phyloP scores from a whole-genome alignment of 2,888 invertebrate species.

The Drosophila neonasuta region DNA sequence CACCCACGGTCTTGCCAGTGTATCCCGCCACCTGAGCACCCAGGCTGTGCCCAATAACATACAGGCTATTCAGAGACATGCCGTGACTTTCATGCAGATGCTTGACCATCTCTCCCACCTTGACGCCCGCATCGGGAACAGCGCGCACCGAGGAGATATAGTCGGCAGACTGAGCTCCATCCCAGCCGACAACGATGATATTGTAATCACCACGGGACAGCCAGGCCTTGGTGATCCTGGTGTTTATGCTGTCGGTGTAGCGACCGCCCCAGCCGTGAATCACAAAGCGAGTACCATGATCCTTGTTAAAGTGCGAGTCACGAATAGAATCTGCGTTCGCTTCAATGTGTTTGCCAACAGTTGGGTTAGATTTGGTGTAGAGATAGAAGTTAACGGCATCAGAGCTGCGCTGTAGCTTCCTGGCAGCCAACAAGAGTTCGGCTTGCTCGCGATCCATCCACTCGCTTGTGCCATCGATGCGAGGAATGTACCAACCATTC shows the following conservation, averaged over 20 bases:
- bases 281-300: conserved; percentile 72
- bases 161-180: conserved; percentile 84
- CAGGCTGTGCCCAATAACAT: conserved; percentile 84
- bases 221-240: conserved; percentile 82
- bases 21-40: conserved; percentile 85
- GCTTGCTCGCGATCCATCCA: conserved; percentile 61
- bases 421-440: conserved; percentile 34
- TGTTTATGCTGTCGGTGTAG: conserved; percentile 81
- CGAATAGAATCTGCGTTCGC: conserved; percentile 34
- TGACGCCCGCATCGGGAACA: conserved; percentile 69
- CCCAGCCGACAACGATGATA: conserved; percentile 85
- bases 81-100: conserved; percentile 83
- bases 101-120: conserved; percentile 73
- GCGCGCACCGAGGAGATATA: conserved; percentile 84
- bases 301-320: conserved; percentile 59
- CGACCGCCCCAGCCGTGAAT: conserved; percentile 85
- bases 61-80: conserved; percentile 82
- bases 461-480: conserved; percentile 50
- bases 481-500: conserved; percentile 67
- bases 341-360: conserved; percentile 46
- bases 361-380: conserved; percentile 70
- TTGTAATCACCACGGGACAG: conserved; percentile 84
- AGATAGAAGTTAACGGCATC: conserved; percentile 66
- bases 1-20: conserved; percentile 84
- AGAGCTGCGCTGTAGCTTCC: conserved; percentile 30